These are phyloP conservation scores for Zeugodacus cucurbitae DNA, from an alignment of 1,140 invertebrate genomes.

Conservation along the genomic window DNA sequence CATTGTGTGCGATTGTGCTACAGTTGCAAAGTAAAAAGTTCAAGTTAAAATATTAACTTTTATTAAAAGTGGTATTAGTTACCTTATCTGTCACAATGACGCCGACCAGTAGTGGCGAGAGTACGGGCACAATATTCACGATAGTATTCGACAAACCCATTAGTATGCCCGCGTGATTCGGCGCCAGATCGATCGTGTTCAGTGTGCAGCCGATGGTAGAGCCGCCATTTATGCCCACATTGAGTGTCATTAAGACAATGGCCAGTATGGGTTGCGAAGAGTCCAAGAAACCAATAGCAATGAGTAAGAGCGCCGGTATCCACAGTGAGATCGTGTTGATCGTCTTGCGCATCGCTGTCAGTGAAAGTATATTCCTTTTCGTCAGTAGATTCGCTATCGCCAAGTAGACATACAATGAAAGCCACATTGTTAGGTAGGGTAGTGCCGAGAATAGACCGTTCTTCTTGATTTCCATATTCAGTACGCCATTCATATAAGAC, in stretches of 20 bases:
- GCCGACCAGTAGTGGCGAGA: slow-evolving; percentile 74
- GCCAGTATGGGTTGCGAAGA: slow-evolving; percentile 68
- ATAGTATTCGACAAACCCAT: slow-evolving; percentile 78
- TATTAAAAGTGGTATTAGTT: slow-evolving; percentile 47
- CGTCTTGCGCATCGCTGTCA: slow-evolving; percentile 73
- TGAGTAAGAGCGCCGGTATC: slow-evolving; percentile 71
- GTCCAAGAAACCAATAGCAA: slow-evolving; percentile 72
- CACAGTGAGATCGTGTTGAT: slow-evolving; percentile 75
- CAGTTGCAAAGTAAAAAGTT: background rate
- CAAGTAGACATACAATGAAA: slow-evolving; percentile 75
- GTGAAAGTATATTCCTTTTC: slow-evolving; percentile 68
- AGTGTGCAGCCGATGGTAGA: slow-evolving; percentile 77
- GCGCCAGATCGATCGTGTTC: slow-evolving; percentile 80
- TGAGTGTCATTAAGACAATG: slow-evolving; percentile 73
- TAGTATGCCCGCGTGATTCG: slow-evolving; percentile 80
- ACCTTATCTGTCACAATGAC: slow-evolving; percentile 75
- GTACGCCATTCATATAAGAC: slow-evolving; percentile 84
- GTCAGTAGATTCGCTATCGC: slow-evolving; percentile 73
- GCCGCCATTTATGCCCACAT: slow-evolving; percentile 82
- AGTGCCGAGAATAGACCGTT: slow-evolving; percentile 80
- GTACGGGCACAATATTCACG: slow-evolving; percentile 77
- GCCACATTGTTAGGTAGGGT: slow-evolving; percentile 82
- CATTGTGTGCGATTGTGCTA: slow-evolving; percentile 74
- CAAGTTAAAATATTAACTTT: background rate
- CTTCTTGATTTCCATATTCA: slow-evolving; percentile 80